These are phyloP conservation scores for Callithrix jacchus DNA, from an alignment of 2,113 vertebrate species.

Conservation along the genomic window DNA sequence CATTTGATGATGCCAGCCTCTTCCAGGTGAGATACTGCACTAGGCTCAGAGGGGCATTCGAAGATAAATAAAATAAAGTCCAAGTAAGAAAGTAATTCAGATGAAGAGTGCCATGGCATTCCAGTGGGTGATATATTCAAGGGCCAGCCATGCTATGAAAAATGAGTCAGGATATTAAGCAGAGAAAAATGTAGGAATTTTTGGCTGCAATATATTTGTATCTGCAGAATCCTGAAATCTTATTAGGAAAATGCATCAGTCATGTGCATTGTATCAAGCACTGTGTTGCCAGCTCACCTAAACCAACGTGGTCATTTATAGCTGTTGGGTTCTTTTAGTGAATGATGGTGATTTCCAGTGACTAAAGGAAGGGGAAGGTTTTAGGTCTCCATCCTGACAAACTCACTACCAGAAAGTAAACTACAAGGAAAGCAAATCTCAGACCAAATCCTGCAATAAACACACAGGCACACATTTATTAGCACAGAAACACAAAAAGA, in stretches of 20 bases:
- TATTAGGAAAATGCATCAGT: not conserved
- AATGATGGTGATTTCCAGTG: not conserved
- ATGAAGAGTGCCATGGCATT: not conserved
- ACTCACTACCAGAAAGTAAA: not conserved
- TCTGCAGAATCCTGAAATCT: not conserved
- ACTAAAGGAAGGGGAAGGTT: not conserved
- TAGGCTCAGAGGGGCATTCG: not conserved
- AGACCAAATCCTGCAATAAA: not conserved
- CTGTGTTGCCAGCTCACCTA: not conserved
- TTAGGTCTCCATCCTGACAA: not conserved
- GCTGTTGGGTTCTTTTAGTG: not conserved
- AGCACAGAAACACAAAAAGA: not conserved
- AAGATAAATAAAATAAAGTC: not conserved
- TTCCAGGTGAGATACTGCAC: not conserved
- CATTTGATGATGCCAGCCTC: not conserved
- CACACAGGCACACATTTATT: not conserved
- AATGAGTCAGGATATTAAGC: not conserved
- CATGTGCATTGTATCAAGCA: not conserved
- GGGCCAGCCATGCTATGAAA: not conserved
- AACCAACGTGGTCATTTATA: not conserved
- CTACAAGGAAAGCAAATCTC: not conserved
- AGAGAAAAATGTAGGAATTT: not conserved
- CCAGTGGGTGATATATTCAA: not conserved
- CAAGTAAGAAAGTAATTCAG: not conserved
- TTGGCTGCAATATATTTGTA: not conserved